Percentiles rank a stretch among this genome's conserved stretches.
These are phyloP conservation scores for Amitus sp. DNA, from an alignment of 2,888 invertebrate genomes.

Conservation along the genomic window DNA sequence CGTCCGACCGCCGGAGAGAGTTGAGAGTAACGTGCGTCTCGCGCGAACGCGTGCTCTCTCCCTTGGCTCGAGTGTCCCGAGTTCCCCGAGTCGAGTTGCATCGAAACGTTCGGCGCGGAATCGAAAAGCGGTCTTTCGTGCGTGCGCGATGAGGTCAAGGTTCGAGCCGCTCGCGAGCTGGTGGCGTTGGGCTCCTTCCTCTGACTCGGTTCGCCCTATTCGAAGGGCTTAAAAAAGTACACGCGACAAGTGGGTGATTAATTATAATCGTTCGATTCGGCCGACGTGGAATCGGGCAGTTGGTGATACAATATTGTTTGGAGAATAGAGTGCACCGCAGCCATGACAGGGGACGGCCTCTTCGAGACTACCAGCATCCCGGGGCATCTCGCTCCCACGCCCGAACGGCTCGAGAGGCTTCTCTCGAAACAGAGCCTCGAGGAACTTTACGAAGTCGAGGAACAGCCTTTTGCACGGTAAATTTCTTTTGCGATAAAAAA, in stretches of 20 bases:
- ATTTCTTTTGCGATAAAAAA: conserved; percentile 23
- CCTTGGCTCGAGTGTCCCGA: too few species aligned
- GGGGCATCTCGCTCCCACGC: conserved; percentile 65
- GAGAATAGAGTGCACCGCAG: too few species aligned
- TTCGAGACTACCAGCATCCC: conserved; percentile 65
- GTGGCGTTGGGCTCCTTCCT: conserved; percentile 49
- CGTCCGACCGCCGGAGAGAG: conserved; percentile 50
- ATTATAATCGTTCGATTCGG: background rate
- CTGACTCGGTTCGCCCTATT: conserved; percentile 15
- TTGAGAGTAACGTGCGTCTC: conserved; percentile 47
- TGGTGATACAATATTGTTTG: too few species aligned
- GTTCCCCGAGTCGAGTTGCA: too few species aligned
- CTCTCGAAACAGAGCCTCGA: conserved; percentile 64
- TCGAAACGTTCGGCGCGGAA: too few species aligned
- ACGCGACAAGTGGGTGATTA: conserved; percentile 1
- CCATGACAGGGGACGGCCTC: conserved; percentile 62
- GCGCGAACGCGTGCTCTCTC: conserved; percentile 46
- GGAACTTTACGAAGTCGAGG: conserved; percentile 65
- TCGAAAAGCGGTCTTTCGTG: too few species aligned
- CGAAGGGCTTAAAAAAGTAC: too few species aligned
- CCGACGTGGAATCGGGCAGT: conserved; percentile 4
- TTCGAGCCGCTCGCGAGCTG: conserved; percentile 41
- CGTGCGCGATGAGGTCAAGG: background rate
- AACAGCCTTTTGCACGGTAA: conserved; percentile 65
- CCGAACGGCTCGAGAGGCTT: conserved; percentile 63